phyloP scores from a whole-genome alignment of 2,797 vertebrate genomes.

The Petrocephalus sullivani region DNA sequence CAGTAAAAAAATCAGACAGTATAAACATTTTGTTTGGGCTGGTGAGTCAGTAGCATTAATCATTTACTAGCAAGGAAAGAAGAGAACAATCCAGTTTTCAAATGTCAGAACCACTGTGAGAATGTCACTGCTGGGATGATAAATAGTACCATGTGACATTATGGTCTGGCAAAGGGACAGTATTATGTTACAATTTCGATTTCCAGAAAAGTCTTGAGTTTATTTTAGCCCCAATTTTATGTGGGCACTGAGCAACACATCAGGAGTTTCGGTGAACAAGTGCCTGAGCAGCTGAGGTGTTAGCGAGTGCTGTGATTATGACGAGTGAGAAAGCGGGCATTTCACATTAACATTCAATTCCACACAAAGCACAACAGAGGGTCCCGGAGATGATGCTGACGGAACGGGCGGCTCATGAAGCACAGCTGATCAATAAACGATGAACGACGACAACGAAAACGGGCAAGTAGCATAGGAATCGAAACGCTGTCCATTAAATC shows the following conservation, averaged over 20 bases:
- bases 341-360: background rate
- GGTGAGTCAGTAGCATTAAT: background rate
- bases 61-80: background rate
- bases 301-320: background rate
- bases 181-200: background rate
- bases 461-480: no score
- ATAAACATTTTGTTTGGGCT: background rate
- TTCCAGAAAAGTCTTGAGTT: background rate
- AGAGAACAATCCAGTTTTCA: background rate
- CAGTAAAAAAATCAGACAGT: background rate
- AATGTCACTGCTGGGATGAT: background rate
- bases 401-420: background rate
- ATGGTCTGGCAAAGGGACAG: background rate
- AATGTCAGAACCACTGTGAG: background rate
- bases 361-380: background rate
- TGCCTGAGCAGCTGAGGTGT: background rate
- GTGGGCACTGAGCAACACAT: background rate
- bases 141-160: background rate
- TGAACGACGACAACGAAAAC: background rate
- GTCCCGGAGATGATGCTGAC: background rate
- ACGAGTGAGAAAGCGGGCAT: background rate
- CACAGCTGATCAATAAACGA: background rate
- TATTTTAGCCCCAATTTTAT: background rate
- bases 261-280: background rate
- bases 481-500: background rate